Evolutionary conservation across 2,797 vertebrate genomes (phyloP).

Genomic region (Oreochromis grahami): DNA sequence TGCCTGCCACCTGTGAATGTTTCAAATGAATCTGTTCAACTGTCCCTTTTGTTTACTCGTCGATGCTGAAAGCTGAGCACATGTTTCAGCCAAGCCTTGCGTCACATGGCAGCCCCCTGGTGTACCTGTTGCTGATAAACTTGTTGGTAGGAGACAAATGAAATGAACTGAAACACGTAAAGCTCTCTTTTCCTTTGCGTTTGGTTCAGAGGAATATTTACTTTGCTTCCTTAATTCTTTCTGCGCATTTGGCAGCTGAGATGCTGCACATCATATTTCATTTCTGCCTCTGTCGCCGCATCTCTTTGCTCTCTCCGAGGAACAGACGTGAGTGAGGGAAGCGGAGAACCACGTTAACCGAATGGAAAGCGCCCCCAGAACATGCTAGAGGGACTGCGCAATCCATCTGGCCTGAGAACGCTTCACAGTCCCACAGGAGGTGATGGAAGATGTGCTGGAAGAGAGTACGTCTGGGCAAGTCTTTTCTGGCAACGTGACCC

Average conservation of each 20-base stretch:
- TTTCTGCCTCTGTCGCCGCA: not conserved
- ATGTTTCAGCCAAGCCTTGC: not conserved
- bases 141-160: not conserved
- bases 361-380: conserved; percentile 34
- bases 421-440: conserved; percentile 34
- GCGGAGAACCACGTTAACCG: not conserved
- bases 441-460: conserved; percentile 21
- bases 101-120: not conserved
- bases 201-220: not conserved
- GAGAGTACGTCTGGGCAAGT: not conserved
- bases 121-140: not conserved
- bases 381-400: conserved; percentile 30
- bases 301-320: not conserved
- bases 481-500: conserved; percentile 5
- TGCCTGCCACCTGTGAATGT: not conserved
- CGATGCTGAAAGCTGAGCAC: not conserved
- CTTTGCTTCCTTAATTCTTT: not conserved
- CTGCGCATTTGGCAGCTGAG: not conserved
- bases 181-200: not conserved
- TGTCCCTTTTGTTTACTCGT: not conserved
- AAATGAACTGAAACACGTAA: not conserved
- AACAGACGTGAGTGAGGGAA: not conserved
- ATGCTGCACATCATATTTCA: not conserved
- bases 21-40: not conserved
- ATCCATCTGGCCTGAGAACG: conserved; percentile 51